These are phyloP conservation scores for Pelmatolapia mariae DNA, from an alignment of 2,113 vertebrate genomes.

Conservation along the genomic window DNA sequence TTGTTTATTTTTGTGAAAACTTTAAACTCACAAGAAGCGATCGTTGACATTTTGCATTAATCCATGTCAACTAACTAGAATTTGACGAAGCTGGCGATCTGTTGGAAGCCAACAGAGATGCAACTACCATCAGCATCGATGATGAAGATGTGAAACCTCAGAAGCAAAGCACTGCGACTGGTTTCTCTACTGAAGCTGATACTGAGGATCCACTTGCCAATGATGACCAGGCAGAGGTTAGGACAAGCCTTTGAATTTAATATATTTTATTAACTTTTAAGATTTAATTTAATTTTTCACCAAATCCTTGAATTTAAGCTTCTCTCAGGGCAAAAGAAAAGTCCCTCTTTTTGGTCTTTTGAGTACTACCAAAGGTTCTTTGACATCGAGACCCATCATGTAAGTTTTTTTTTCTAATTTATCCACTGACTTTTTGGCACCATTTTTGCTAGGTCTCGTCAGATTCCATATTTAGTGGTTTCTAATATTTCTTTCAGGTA, in stretches of 20 bases:
- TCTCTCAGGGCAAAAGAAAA: slow-evolving; percentile 87
- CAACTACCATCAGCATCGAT: slow-evolving; percentile 81
- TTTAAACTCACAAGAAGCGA: neutral
- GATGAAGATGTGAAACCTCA: slow-evolving; percentile 62
- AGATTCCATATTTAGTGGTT: neutral
- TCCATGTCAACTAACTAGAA: slow-evolving; percentile 60
- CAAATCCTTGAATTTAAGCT: slow-evolving; percentile 66
- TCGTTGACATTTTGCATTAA: neutral
- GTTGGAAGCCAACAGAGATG: slow-evolving; percentile 71
- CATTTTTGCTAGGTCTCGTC: neutral
- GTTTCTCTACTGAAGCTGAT: slow-evolving; percentile 57
- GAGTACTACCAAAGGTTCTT: slow-evolving; percentile 96
- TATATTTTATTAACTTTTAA: neutral
- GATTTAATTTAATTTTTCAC: neutral
- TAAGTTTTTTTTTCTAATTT: slow-evolving; percentile 40
- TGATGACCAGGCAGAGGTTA: slow-evolving; percentile 86
- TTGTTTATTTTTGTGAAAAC: neutral
- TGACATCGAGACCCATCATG: slow-evolving; percentile 90
- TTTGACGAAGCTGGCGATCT: slow-evolving; percentile 82
- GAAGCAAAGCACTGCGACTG: slow-evolving; percentile 51
- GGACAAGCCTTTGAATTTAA: neutral
- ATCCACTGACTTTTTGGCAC: neutral
- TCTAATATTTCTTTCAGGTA: slow-evolving; percentile 71
- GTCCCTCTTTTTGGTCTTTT: slow-evolving; percentile 93
- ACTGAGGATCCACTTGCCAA: slow-evolving; percentile 76